A percentile compares a stretch with the other conserved stretches of the same genome.
phyloP scores from a whole-genome alignment of 1,140 invertebrate species.

The Bombus superbus region DNA sequence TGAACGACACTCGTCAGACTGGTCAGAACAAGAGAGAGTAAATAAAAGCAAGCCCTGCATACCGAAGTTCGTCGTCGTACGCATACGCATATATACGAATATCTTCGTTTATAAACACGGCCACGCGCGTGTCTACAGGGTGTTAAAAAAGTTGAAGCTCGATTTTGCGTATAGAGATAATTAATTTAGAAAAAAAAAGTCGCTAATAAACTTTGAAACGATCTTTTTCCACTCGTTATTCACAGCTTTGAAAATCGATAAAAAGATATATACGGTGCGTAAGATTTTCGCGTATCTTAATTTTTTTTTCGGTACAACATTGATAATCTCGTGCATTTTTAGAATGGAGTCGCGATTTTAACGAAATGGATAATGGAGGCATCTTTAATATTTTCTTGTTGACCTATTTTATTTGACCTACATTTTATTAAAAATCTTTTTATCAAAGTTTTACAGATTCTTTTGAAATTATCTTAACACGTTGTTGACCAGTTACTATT shows the following conservation, averaged over 20 bases:
- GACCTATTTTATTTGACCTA: too few relatives aligned
- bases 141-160: not conserved
- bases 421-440: not conserved
- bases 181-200: not conserved
- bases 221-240: not conserved
- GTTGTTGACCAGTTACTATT: not conserved
- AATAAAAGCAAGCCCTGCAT: conserved; percentile 64
- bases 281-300: too few relatives aligned
- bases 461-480: not conserved
- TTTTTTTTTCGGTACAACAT: not conserved
- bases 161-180: not conserved
- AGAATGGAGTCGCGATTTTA: not conserved
- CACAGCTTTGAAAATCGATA: not conserved
- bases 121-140: not conserved
- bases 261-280: not conserved
- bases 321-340: not conserved
- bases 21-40: conserved; percentile 58
- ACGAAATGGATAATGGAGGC: not conserved
- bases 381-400: not conserved
- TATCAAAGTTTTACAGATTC: not conserved
- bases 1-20: conserved; percentile 63
- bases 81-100: not conserved
- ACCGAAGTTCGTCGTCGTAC: conserved; percentile 43
- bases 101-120: conserved; percentile 29
- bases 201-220: not conserved